These are phyloP conservation scores for Gallinago media DNA, from an alignment of 2,113 vertebrate species.

Conservation along the genomic window DNA sequence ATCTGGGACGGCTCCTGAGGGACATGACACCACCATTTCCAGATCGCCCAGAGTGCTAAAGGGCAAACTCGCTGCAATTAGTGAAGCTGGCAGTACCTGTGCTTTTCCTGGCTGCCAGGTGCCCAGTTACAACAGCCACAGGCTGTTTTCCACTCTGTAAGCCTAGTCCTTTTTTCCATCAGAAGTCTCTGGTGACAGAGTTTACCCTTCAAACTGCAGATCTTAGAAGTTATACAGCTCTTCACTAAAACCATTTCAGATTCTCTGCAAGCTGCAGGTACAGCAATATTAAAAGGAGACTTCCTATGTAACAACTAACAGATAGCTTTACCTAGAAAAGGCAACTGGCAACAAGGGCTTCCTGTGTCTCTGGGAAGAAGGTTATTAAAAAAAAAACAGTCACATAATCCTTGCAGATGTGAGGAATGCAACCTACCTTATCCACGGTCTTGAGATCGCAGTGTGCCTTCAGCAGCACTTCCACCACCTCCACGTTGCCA, in stretches of 20 bases:
- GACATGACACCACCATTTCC: neutral
- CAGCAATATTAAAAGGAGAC: neutral
- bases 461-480: slow-evolving; percentile 85
- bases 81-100: neutral
- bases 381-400: neutral
- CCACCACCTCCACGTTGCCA: slow-evolving; percentile 86
- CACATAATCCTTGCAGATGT: neutral
- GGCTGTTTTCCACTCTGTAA: neutral
- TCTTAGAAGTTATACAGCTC: neutral
- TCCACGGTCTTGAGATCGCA: slow-evolving; percentile 80
- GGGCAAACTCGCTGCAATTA: neutral
- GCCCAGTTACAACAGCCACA: neutral
- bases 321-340: neutral
- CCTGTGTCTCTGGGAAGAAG: neutral
- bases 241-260: neutral
- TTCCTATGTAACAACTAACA: neutral
- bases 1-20: neutral
- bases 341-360: neutral
- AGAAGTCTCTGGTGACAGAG: neutral
- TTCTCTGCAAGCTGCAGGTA: neutral
- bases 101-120: neutral
- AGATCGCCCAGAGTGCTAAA: neutral
- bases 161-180: neutral
- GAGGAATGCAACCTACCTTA: slow-evolving; percentile 72
- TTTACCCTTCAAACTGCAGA: neutral